phyloP scores from a whole-genome alignment of 2,888 invertebrate genomes.

The Nycteola revayana region DNA sequence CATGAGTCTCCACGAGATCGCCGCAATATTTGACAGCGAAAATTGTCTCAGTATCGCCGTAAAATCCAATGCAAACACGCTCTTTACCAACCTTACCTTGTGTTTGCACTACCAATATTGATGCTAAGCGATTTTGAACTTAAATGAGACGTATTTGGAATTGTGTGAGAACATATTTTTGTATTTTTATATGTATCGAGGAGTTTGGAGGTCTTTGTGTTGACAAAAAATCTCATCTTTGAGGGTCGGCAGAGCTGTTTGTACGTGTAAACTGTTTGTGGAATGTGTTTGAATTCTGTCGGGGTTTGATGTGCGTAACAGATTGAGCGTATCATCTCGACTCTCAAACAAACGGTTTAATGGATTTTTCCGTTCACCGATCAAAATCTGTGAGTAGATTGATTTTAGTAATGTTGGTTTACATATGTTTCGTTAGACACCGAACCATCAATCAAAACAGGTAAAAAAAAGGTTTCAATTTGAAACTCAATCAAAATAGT shows the following conservation, averaged over 20 bases:
- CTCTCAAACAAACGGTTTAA: constrained; percentile 39
- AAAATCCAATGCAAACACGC: constrained; percentile 51
- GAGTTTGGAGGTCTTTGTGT: constrained; percentile 18
- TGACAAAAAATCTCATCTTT: constrained; percentile 43
- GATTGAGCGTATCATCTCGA: constrained; percentile 22
- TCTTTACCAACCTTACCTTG: constrained; percentile 29
- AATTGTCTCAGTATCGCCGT: constrained; percentile 48
- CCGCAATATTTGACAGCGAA: constrained; percentile 41
- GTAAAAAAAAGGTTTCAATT: too few relatives aligned
- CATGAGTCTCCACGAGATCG: constrained; percentile 23
- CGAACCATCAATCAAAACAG: too few relatives aligned
- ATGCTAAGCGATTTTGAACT: constrained; percentile 13
- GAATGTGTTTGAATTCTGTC: constrained; percentile 43
- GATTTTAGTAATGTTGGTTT: constrained; percentile 8
- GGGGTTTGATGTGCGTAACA: constrained; percentile 28
- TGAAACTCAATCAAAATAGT: too few relatives aligned
- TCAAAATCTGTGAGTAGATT: constrained; percentile 16
- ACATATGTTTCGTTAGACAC: too few relatives aligned
- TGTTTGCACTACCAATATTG: constrained; percentile 6
- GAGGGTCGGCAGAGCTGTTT: constrained; percentile 48
- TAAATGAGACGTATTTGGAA: constrained; percentile 16
- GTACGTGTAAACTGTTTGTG: constrained; percentile 52
- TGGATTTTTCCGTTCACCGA: constrained; percentile 32
- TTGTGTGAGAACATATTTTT: background rate
- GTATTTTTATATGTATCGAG: constrained; percentile 4